Conservation (phyloP, 2,113 vertebrate genomes). For the Arvicanthis niloticus region DNA sequence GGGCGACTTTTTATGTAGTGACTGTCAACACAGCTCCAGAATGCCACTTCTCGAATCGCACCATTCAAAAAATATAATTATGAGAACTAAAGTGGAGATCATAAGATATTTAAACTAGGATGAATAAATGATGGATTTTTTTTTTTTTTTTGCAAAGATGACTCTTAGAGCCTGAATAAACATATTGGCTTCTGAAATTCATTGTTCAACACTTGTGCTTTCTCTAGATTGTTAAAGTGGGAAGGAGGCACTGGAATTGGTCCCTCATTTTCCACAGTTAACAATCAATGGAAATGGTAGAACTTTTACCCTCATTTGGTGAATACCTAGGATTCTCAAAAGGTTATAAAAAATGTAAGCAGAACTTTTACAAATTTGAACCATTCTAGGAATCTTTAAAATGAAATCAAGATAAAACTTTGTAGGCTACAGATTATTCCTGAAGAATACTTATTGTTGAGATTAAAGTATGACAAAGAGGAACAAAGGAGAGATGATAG, state of each 20-base stretch:
- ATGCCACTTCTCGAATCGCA: background rate
- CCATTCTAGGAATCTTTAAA: background rate
- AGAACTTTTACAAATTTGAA: background rate
- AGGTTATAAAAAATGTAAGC: background rate
- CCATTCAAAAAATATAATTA: conserved; percentile 26
- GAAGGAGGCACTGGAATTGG: background rate
- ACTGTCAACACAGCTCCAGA: background rate
- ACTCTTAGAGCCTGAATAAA: background rate
- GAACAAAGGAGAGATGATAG: background rate
- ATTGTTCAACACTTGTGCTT: background rate
- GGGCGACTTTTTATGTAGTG: conserved; percentile 30
- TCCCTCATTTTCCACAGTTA: background rate
- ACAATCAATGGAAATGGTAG: background rate
- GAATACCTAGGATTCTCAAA: background rate
- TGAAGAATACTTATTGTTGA: background rate
- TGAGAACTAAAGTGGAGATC: conserved; percentile 24
- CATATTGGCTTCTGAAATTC: background rate
- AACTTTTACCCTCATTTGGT: background rate
- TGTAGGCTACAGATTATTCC: background rate
- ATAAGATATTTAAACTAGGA: background rate
- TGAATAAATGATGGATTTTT: conserved; percentile 8
- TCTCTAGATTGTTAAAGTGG: background rate
- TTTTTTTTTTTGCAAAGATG: background rate
- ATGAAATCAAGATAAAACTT: background rate
- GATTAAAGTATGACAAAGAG: background rate